A percentile compares a stretch with the other conserved stretches of the same genome.
Evolutionary conservation across 2,113 vertebrate genomes (phyloP).

Genomic region (Alces alces): DNA sequence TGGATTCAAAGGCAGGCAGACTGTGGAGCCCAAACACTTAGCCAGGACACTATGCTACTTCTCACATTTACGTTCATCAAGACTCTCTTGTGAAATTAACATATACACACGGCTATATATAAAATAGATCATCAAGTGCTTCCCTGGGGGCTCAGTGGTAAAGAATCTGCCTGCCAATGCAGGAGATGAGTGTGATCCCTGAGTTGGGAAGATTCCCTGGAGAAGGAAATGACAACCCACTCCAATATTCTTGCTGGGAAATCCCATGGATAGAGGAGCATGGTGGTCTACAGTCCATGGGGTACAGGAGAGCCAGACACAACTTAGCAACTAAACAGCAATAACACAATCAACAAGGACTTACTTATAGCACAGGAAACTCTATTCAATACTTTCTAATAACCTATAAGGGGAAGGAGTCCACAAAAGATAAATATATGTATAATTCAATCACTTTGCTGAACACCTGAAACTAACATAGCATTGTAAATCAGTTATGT

Average conservation of each 20-base stretch:
- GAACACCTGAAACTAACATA: background rate
- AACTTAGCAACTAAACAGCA: background rate
- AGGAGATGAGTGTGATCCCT: background rate
- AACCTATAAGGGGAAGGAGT: background rate
- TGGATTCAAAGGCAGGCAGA: background rate
- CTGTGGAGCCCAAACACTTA: background rate
- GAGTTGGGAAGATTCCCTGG: background rate
- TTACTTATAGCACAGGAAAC: background rate
- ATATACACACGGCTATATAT: background rate
- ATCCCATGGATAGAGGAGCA: background rate
- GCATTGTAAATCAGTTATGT: background rate
- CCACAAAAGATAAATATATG: background rate
- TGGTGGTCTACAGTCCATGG: background rate
- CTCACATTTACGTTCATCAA: rapidly evolving
- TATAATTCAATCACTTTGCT: background rate
- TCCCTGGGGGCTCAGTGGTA: background rate
- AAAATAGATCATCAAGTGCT: background rate
- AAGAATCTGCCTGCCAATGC: background rate
- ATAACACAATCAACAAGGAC: background rate
- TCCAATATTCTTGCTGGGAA: background rate
- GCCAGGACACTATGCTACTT: rapidly evolving
- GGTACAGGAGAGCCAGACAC: background rate
- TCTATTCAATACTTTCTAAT: background rate
- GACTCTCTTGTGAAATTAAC: background rate
- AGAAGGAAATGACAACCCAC: background rate